Conservation (phyloP, 2,888 invertebrate species). For the Lamproptera curius region DNA sequence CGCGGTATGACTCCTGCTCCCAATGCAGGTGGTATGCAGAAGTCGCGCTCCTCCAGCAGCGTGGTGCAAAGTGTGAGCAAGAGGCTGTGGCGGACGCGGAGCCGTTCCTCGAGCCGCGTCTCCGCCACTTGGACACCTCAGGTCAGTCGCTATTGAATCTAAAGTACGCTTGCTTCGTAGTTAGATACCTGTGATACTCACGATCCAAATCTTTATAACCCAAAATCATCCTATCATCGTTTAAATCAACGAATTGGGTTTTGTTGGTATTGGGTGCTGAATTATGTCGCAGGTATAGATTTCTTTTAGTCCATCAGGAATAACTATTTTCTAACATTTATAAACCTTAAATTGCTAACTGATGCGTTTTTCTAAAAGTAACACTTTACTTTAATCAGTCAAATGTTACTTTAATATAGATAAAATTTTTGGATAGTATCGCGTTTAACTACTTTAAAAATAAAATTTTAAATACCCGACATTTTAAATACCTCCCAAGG, state of each 20-base stretch:
- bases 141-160: slow-evolving; percentile 80
- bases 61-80: slow-evolving; percentile 91
- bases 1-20: slow-evolving; percentile 52
- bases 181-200: background rate
- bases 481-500: no score
- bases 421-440: no score
- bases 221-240: background rate
- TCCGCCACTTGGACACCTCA: slow-evolving; percentile 89
- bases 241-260: background rate
- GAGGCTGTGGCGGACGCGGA: slow-evolving; percentile 90
- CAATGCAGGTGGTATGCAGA: slow-evolving; percentile 88
- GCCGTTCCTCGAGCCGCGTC: slow-evolving; percentile 87
- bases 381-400: no score
- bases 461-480: no score
- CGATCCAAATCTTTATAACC: background rate
- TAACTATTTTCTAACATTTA: background rate
- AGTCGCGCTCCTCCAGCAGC: slow-evolving; percentile 92
- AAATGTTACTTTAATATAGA: no score
- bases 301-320: background rate
- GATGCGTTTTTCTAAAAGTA: no score
- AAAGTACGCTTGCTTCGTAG: slow-evolving; percentile 7
- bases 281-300: background rate
- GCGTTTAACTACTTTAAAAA: no score
- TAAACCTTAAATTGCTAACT: background rate
- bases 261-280: background rate